Conservation (phyloP, 2,888 invertebrate genomes). For the Anodontia alba region DNA sequence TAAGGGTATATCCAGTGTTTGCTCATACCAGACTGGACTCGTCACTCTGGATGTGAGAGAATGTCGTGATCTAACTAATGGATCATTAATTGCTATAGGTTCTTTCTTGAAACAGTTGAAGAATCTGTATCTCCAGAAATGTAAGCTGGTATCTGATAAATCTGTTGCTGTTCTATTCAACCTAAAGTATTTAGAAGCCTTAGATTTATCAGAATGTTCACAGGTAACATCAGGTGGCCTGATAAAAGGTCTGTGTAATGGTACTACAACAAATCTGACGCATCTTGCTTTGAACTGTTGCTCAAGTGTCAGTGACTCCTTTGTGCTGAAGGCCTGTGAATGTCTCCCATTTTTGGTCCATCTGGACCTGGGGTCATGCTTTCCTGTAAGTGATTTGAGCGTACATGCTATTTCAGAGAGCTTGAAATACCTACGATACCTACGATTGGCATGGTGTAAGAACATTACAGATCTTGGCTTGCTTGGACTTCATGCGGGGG, state of each 20-base stretch:
- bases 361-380: conserved; percentile 89
- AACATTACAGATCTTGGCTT: conserved; percentile 90
- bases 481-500: conserved; percentile 84
- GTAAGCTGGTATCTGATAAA: conserved; percentile 88
- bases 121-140: conserved; percentile 88
- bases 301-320: conserved; percentile 87
- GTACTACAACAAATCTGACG: conserved; percentile 62
- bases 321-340: conserved; percentile 88
- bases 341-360: conserved; percentile 87
- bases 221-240: conserved; percentile 88
- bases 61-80: conserved; percentile 89
- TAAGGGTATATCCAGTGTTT: conserved; percentile 87
- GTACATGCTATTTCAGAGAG: conserved; percentile 89
- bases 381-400: conserved; percentile 89
- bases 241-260: conserved; percentile 87
- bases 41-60: conserved; percentile 88
- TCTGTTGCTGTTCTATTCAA: conserved; percentile 87
- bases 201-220: conserved; percentile 90
- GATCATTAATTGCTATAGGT: conserved; percentile 88
- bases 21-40: conserved; percentile 87
- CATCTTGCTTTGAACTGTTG: conserved; percentile 81
- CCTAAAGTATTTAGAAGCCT: conserved; percentile 87
- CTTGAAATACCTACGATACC: conserved; percentile 87
- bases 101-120: conserved; percentile 87
- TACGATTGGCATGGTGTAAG: conserved; percentile 89